phyloP scores from a whole-genome alignment of 2,113 vertebrate species.

The Hemiprocne comata region DNA sequence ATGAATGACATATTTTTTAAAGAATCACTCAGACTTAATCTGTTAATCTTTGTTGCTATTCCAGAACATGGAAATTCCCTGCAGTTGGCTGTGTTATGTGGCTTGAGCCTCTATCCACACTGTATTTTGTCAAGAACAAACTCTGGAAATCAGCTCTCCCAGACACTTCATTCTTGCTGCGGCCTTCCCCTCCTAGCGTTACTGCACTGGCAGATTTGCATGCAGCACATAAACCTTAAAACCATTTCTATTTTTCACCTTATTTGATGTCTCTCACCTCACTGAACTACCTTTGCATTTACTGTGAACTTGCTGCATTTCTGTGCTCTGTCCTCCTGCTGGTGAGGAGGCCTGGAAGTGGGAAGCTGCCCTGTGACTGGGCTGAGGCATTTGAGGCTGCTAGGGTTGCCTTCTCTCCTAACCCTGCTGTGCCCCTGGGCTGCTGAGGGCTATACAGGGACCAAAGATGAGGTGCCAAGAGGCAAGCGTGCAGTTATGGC shows the following conservation, averaged over 20 bases:
- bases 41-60: neutral
- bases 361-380: neutral
- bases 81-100: neutral
- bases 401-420: neutral
- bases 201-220: neutral
- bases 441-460: accelerated
- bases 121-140: neutral
- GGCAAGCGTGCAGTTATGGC: neutral
- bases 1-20: neutral
- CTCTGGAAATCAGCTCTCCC: neutral
- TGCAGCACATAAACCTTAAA: neutral
- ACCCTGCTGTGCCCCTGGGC: neutral
- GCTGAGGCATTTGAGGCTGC: neutral
- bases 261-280: neutral
- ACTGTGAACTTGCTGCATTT: neutral
- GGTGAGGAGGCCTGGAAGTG: neutral
- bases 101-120: accelerated
- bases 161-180: neutral
- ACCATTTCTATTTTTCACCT: neutral
- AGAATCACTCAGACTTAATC: neutral
- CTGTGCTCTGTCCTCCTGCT: neutral
- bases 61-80: neutral
- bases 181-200: neutral
- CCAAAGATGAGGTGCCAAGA: accelerated
- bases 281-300: neutral